These are phyloP conservation scores for Ambastaia sidthimunki DNA, from an alignment of 2,797 vertebrate genomes.

Conservation along the genomic window DNA sequence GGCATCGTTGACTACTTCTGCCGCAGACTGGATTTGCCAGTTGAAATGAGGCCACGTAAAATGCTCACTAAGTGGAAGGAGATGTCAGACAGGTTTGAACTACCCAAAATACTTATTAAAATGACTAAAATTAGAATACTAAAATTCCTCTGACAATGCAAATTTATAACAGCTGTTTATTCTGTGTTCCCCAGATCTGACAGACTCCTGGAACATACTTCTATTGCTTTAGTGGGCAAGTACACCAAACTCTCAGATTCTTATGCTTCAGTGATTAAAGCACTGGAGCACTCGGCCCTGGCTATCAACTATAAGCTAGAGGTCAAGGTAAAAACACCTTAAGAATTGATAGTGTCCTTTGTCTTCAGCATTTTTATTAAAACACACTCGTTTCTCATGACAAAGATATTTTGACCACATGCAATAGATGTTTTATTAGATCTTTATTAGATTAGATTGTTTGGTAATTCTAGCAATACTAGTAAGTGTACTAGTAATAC, in stretches of 20 bases:
- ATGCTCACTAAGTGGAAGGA: slow-evolving; percentile 97
- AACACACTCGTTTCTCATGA: neutral
- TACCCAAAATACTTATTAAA: neutral
- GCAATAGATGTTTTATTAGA: neutral
- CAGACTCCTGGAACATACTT: slow-evolving; percentile 87
- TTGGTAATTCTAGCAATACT: neutral
- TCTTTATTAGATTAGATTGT: slow-evolving; percentile 14
- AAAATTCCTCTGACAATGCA: neutral
- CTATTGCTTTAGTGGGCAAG: slow-evolving; percentile 95
- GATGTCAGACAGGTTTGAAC: slow-evolving; percentile 89
- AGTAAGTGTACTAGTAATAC: neutral
- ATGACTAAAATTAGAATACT: too few species aligned
- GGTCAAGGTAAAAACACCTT: slow-evolving; percentile 83
- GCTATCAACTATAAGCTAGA: slow-evolving; percentile 94
- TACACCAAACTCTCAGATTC: slow-evolving; percentile 96
- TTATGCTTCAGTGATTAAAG: slow-evolving; percentile 95
- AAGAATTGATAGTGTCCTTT: neutral
- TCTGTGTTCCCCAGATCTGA: slow-evolving; percentile 80
- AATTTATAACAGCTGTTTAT: neutral
- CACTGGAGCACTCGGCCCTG: slow-evolving; percentile 92
- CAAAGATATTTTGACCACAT: neutral
- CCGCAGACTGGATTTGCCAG: slow-evolving; percentile 84
- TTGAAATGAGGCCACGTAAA: slow-evolving; percentile 83
- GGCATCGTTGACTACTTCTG: slow-evolving; percentile 92
- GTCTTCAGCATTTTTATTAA: neutral